phyloP scores from a whole-genome alignment of 2,888 invertebrate genomes.

The Himalopsyche tibetana region DNA sequence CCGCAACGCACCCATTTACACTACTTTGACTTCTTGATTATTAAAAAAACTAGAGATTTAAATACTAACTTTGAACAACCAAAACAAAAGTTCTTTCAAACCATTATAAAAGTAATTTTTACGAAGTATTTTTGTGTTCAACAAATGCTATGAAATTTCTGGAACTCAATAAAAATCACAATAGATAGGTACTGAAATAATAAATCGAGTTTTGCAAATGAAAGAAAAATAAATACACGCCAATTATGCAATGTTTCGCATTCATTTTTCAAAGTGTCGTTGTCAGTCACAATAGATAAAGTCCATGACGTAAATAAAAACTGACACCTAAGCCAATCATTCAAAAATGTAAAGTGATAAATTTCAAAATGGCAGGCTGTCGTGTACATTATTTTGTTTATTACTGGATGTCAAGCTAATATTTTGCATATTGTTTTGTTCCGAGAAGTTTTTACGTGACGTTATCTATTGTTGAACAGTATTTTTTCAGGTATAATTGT shows the following conservation, averaged over 20 bases:
- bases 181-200: too few relatives aligned
- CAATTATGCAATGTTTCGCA: neutral
- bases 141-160: too few relatives aligned
- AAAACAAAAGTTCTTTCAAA: too few relatives aligned
- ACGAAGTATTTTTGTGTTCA: too few relatives aligned
- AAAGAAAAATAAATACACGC: too few relatives aligned
- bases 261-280: constrained; percentile 2
- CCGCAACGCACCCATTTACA: too few relatives aligned
- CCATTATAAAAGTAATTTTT: too few relatives aligned
- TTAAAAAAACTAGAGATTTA: too few relatives aligned
- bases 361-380: constrained; percentile 22
- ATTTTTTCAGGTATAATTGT: neutral
- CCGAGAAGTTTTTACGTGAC: neutral
- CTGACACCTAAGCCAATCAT: constrained; percentile 26
- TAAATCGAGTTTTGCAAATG: too few relatives aligned
- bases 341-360: constrained; percentile 16
- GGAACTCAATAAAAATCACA: too few relatives aligned
- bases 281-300: constrained; percentile 30
- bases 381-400: constrained; percentile 18
- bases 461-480: neutral
- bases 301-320: constrained; percentile 5
- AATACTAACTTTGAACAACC: too few relatives aligned
- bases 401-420: constrained; percentile 28
- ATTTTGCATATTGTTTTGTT: constrained; percentile 17
- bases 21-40: too few relatives aligned